Percentiles rank a stretch among this genome's conserved stretches.
Evolutionary conservation across 2,797 vertebrate genomes (phyloP).

Genomic region (Synaphobranchus kaupii): DNA sequence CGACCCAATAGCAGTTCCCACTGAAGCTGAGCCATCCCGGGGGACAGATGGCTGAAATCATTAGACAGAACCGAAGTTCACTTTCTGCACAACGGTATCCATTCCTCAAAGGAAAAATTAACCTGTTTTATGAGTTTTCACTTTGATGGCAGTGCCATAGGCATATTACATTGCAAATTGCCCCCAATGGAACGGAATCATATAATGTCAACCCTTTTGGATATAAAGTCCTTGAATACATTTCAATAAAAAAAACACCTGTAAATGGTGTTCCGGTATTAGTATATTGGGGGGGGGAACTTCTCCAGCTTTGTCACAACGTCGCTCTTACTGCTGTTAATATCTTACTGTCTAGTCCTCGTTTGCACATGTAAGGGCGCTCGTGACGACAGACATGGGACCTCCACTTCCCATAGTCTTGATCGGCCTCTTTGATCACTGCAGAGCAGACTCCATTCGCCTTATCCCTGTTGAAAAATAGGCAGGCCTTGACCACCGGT

Average conservation of each 20-base stretch:
- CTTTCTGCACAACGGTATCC: background rate
- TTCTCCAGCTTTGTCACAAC: background rate
- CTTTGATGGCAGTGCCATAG: background rate
- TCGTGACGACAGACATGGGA: constrained; percentile 68
- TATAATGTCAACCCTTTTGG: background rate
- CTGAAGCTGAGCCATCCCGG: constrained; percentile 71
- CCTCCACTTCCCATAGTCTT: constrained; percentile 68
- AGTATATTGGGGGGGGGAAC: background rate
- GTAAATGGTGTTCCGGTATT: background rate
- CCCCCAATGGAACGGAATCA: background rate
- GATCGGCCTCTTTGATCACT: constrained; percentile 59
- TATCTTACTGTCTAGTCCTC: constrained; percentile 72
- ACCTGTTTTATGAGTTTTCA: constrained; percentile 1
- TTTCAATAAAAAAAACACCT: background rate
- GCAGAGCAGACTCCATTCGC: constrained; percentile 63
- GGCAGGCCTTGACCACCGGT: background rate
- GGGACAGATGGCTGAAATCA: constrained; percentile 71
- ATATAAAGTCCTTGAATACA: background rate
- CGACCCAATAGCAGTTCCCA: constrained; percentile 75
- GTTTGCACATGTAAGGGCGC: constrained; percentile 78
- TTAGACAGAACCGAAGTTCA: background rate
- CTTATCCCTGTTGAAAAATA: constrained; percentile 58
- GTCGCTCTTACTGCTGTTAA: background rate
- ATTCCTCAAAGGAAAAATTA: constrained; percentile 1
- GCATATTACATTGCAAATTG: background rate